phyloP scores from a whole-genome alignment of 2,113 vertebrate genomes.

The Oreochromis spilurus region DNA sequence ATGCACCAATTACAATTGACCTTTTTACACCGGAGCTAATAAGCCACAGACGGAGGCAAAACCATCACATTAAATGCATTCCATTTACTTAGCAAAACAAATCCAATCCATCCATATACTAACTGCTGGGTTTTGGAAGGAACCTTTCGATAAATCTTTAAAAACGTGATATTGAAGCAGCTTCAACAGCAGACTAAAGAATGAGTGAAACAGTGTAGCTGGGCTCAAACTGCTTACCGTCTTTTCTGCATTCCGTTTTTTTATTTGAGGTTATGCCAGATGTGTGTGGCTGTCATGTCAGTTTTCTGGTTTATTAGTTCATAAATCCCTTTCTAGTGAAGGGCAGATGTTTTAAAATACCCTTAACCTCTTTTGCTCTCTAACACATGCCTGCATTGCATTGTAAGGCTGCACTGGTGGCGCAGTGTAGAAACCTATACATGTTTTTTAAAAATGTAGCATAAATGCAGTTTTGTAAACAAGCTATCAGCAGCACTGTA shows the following conservation, averaged over 20 bases:
- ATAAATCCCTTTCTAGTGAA: not conserved
- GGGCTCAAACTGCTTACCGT: not conserved
- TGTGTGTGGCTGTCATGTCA: not conserved
- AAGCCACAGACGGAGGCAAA: not conserved
- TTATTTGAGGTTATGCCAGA: not conserved
- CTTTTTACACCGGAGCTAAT: not conserved
- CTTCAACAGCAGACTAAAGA: not conserved
- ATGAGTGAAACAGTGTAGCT: not conserved
- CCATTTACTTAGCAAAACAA: not conserved
- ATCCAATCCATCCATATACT: not conserved
- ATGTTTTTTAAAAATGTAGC: conserved; percentile 11
- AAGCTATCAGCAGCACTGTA: not conserved
- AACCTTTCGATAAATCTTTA: not conserved
- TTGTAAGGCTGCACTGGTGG: not conserved
- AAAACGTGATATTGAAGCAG: not conserved
- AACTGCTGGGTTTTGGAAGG: not conserved
- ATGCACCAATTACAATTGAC: not conserved
- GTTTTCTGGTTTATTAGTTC: not conserved
- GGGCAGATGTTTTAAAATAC: not conserved
- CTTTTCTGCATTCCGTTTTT: not conserved
- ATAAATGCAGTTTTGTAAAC: not conserved
- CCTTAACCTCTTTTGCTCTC: not conserved
- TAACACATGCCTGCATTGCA: not conserved
- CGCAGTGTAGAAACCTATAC: not conserved
- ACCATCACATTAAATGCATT: not conserved